phyloP scores from a whole-genome alignment of 2,888 invertebrate genomes.

The Ophonus ardosiacus region DNA sequence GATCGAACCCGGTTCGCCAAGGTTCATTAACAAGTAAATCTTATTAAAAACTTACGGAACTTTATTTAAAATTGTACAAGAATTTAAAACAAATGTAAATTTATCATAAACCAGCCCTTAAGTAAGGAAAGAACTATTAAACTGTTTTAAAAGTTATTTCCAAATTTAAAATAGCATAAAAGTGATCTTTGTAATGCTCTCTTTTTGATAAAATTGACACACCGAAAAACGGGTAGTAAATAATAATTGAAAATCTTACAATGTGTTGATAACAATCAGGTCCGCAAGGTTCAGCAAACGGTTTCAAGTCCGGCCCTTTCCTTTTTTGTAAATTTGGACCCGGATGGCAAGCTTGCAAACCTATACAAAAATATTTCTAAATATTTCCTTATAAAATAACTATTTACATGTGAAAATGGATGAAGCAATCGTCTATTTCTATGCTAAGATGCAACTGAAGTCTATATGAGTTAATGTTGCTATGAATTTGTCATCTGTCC shows the following conservation, averaged over 20 bases:
- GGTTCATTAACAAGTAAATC: no score
- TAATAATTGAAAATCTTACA: slow-evolving; percentile 77
- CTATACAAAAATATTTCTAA: slow-evolving; percentile 74
- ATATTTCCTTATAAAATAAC: neutral
- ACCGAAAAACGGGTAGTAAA: neutral
- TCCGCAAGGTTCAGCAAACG: slow-evolving; percentile 91
- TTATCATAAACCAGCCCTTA: no score
- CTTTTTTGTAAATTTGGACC: slow-evolving; percentile 93
- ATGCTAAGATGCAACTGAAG: slow-evolving; percentile 54
- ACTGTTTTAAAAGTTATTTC: no score
- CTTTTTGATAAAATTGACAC: slow-evolving; percentile 51
- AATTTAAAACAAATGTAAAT: no score
- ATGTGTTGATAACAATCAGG: slow-evolving; percentile 91
- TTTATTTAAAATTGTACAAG: no score
- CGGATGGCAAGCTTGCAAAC: slow-evolving; percentile 92
- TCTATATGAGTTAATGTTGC: slow-evolving; percentile 53
- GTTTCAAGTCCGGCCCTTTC: slow-evolving; percentile 92
- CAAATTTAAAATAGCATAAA: no score
- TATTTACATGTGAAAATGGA: slow-evolving; percentile 11
- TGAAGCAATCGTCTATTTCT: slow-evolving; percentile 44
- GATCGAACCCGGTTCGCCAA: no score
- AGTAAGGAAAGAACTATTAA: no score
- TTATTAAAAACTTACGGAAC: no score
- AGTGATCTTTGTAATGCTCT: no score
- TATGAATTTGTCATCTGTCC: slow-evolving; percentile 26